Conservation (phyloP, 1,140 invertebrate genomes). For the Ostrea denselamellosa region DNA sequence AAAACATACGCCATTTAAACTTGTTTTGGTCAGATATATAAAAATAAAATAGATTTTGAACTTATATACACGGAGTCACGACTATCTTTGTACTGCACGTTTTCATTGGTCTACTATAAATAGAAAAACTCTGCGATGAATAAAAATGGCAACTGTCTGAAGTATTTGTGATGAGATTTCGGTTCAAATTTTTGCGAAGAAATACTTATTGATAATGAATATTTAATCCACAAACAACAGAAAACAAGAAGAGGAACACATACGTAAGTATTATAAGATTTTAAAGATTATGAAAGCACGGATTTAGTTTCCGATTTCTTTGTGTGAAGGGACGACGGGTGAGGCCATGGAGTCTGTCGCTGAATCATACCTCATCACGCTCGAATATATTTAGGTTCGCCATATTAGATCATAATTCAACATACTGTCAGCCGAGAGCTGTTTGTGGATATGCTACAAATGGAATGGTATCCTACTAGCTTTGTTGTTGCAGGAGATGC, state of each 20-base stretch:
- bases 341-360: slow-evolving; percentile 23
- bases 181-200: background rate
- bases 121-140: slow-evolving; percentile 1
- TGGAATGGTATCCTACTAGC: background rate
- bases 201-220: slow-evolving; percentile 4
- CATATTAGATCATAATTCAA: background rate
- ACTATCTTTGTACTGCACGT: background rate
- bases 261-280: background rate
- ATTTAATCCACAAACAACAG: background rate
- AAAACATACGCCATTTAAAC: too few species aligned
- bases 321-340: slow-evolving; percentile 29
- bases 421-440: background rate
- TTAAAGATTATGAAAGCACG: background rate
- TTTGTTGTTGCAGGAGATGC: background rate
- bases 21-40: too few species aligned
- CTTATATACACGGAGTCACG: background rate
- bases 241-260: slow-evolving; percentile 13
- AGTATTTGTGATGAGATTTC: background rate
- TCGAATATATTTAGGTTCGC: background rate
- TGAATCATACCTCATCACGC: slow-evolving; percentile 28
- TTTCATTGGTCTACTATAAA: slow-evolving; percentile 13
- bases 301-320: background rate
- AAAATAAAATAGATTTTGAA: too few species aligned
- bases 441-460: too few species aligned
- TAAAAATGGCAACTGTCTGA: slow-evolving; percentile 39